A percentile compares a stretch with the other conserved stretches of the same genome.
These are phyloP conservation scores for human DNA, from an alignment of 2,113 vertebrate genomes.

Conservation along the genomic window GRCh38 chr19:48047501-48048000, in stretches of 20 bases:
- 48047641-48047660: neutral
- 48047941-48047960: neutral
- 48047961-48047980: neutral
- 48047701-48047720: neutral
- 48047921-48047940: neutral
- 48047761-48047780: neutral
- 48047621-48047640: neutral
- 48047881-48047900: neutral
- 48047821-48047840: neutral
- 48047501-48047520: neutral
- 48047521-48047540: too few species aligned
- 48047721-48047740: neutral
- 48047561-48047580: neutral
- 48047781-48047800: neutral
- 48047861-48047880: neutral
- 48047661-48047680: neutral
- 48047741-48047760: too few species aligned
- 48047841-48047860: neutral
- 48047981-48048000: neutral
- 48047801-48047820: too few species aligned
- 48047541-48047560: neutral
- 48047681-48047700: neutral
- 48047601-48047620: neutral
- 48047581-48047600: neutral
- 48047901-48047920: neutral